Evolutionary conservation across 2,113 vertebrate species (phyloP).

Genomic region (Conger conger): DNA sequence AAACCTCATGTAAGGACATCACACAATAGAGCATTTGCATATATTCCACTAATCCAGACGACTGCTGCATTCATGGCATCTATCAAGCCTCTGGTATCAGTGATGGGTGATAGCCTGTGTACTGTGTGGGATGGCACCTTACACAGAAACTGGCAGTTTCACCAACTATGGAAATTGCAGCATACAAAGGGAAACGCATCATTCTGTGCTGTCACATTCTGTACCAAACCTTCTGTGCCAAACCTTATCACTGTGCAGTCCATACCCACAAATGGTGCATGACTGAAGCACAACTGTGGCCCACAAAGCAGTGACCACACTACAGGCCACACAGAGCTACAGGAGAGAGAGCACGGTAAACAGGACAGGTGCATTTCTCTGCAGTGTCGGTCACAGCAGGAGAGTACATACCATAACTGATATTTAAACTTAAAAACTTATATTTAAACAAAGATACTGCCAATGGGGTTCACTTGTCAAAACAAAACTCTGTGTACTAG

Average conservation of each 20-base stretch:
- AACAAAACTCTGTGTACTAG: too few species aligned
- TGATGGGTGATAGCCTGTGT: neutral
- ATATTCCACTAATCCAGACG: too few species aligned
- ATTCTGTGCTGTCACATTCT: neutral
- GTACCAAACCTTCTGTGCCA: neutral
- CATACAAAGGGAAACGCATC: neutral
- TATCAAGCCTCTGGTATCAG: neutral
- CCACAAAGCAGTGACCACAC: neutral
- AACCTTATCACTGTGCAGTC: too few species aligned
- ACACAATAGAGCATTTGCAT: neutral
- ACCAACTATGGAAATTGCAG: conserved; percentile 50
- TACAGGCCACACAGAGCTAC: neutral
- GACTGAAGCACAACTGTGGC: neutral
- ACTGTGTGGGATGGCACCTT: neutral
- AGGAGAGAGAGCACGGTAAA: too few species aligned
- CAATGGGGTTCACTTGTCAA: too few species aligned
- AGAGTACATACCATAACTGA: neutral
- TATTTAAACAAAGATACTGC: too few species aligned
- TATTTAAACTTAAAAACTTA: too few species aligned
- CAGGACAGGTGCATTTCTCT: neutral
- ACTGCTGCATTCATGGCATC: too few species aligned
- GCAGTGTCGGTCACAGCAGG: too few species aligned
- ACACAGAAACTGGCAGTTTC: conserved; percentile 33
- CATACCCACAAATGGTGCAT: too few species aligned
- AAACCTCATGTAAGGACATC: neutral